phyloP scores from a whole-genome alignment of 53 echinoderm and acorn worm genomes.

The Glandiceps talaboti region DNA sequence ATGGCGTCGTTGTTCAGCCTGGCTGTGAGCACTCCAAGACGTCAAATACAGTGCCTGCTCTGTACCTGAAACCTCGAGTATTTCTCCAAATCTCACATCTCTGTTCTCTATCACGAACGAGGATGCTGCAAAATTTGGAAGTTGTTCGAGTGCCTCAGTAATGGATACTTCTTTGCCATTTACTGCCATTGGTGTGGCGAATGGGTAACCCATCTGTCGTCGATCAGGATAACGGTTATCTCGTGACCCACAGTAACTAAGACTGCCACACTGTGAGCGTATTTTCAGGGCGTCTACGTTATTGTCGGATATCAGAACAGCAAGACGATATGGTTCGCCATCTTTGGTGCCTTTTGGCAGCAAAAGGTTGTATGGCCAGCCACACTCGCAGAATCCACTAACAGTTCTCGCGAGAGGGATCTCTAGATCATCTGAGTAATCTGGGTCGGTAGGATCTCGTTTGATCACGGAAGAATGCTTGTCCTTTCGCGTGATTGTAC shows the following conservation, averaged over 20 bases:
- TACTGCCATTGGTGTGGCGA: slow-evolving; percentile 4
- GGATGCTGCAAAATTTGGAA: neutral
- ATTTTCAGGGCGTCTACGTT: neutral
- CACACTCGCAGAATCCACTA: slow-evolving; percentile 41
- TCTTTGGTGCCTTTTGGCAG: slow-evolving; percentile 29
- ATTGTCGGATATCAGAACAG: slow-evolving; percentile 37
- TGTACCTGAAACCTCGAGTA: neutral
- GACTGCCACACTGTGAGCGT: slow-evolving; percentile 8
- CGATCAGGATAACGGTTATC: slow-evolving; percentile 31
- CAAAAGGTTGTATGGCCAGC: slow-evolving; percentile 39
- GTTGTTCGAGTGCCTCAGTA: neutral
- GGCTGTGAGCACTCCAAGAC: neutral
- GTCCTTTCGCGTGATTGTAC: neutral
- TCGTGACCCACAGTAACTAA: slow-evolving; percentile 45
- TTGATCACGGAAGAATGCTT: neutral
- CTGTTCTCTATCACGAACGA: neutral
- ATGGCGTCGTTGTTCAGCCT: neutral
- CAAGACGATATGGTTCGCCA: slow-evolving; percentile 30
- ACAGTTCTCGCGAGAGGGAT: neutral
- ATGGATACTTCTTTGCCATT: neutral
- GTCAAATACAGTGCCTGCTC: neutral
- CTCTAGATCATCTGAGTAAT: neutral
- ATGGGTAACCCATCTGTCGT: slow-evolving; percentile 43
- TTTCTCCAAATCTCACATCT: neutral
- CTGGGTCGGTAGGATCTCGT: neutral